Evolutionary conservation across 2,797 vertebrate genomes (phyloP).

Genomic region (Merluccius polli): DNA sequence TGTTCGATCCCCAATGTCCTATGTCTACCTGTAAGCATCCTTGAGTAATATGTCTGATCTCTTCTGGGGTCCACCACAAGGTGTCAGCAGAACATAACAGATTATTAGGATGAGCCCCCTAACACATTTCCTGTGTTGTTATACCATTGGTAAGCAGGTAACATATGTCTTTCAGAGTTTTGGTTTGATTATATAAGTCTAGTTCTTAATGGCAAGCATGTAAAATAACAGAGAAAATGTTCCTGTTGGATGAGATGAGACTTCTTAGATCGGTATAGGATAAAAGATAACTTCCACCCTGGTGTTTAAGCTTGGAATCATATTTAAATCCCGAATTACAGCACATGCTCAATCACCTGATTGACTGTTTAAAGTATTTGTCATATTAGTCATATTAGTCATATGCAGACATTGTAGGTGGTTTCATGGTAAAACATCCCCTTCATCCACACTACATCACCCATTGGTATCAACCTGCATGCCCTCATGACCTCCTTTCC

Average conservation of each 20-base stretch:
- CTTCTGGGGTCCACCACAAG: constrained; percentile 44
- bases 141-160: background rate
- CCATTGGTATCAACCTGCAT: background rate
- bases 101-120: background rate
- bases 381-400: background rate
- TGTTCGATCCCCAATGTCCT: background rate
- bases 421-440: too few relatives aligned
- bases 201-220: background rate
- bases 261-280: background rate
- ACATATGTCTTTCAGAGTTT: background rate
- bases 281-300: background rate
- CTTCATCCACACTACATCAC: background rate
- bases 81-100: constrained; percentile 37
- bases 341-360: background rate
- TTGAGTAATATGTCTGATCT: background rate
- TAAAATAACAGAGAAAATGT: background rate
- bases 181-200: background rate
- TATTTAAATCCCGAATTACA: background rate
- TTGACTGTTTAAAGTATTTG: background rate
- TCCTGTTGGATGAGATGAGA: background rate
- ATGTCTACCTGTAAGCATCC: background rate
- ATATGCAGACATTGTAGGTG: background rate
- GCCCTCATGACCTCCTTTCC: background rate
- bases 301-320: background rate
- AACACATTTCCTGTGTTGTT: background rate